These are phyloP conservation scores for Chionis minor DNA, from an alignment of 2,113 vertebrate species.

Conservation along the genomic window DNA sequence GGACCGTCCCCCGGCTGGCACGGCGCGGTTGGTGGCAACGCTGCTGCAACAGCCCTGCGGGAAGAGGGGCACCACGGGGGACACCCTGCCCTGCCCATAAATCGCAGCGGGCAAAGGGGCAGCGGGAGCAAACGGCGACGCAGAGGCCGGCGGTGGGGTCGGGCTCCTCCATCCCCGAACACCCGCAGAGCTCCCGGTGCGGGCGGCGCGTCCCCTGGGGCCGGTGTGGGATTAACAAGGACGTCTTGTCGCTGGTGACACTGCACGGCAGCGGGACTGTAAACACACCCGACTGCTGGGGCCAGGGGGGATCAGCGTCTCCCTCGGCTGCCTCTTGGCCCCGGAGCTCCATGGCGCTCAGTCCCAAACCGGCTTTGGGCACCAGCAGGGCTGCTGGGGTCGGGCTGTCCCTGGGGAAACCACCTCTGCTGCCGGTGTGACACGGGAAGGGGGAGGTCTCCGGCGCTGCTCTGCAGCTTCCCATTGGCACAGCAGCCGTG, in stretches of 20 bases:
- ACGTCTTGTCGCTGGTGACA: rapidly evolving
- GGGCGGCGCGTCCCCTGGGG: not conserved
- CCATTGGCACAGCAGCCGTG: not conserved
- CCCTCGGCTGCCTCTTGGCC: not conserved
- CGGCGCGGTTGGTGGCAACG: too few relatives aligned
- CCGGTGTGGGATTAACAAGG: not conserved
- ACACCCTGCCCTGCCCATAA: rapidly evolving
- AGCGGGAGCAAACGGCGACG: rapidly evolving
- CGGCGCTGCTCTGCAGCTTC: not conserved
- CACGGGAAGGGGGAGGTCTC: not conserved
- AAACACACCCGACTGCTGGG: not conserved
- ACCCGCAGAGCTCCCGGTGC: not conserved
- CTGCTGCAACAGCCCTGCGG: rapidly evolving
- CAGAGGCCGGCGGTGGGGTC: rapidly evolving
- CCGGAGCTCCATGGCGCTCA: rapidly evolving
- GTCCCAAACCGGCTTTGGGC: not conserved
- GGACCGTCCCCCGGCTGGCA: not conserved
- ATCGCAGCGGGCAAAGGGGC: rapidly evolving
- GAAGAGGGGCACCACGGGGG: not conserved
- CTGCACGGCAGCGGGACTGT: rapidly evolving
- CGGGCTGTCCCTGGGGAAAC: not conserved
- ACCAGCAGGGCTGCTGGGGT: not conserved
- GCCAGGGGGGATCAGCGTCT: not conserved
- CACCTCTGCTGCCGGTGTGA: too few relatives aligned
- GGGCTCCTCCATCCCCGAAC: not conserved